Evolutionary conservation across 2,888 invertebrate genomes (phyloP), one percentile per base, ranked within the genome.

Genomic region (Drosophila kanekoi): DNA sequence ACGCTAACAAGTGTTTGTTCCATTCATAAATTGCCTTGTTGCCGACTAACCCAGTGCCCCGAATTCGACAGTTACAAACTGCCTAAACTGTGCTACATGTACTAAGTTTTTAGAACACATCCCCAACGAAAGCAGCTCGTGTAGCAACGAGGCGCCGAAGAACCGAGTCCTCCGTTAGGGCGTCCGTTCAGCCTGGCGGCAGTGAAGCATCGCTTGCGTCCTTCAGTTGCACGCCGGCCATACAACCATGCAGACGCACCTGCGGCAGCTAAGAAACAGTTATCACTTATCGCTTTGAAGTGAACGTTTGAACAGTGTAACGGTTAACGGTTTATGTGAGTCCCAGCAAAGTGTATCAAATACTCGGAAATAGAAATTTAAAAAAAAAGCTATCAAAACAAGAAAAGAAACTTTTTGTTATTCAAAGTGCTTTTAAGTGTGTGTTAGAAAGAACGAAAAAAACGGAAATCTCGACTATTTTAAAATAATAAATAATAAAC

Each of bases 1-100:
- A 81, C 64, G 81, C 85, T 76, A 90, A 90, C 90, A 90, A 90
- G 90, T 90, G 90, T 90, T 79, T 88, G 72, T 79, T 74, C 72
- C 87, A 88, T 89, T 89, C 87, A 90, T 89, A 88, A 89, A 89
- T 81, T 45, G 73, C 8, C 51, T 9, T 56, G 2, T 49, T 47
- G 38, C 66, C 68, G 57, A 71, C 67, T 74, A 69, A 60, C 66
- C 68, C 65, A 79, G 56, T 82, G 70, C 58, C 79, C 71, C 58
- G 66, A 51, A 60, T 54, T 38, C 6, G 4, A 28, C 35, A n/a
- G 5, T 1, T 9, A 9, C 48, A 52, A 11, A 16, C 28, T n/a
- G 9, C 6, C 11, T 11, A 40, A 63, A 63, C 75, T 72, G 65
- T 74, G 54, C 60, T 68, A 79, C 59, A n/a, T 51, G 64, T 52